Base-by-base conservation (phyloP, 2,888 invertebrate genomes). In the Mystacides longicornis region DNA sequence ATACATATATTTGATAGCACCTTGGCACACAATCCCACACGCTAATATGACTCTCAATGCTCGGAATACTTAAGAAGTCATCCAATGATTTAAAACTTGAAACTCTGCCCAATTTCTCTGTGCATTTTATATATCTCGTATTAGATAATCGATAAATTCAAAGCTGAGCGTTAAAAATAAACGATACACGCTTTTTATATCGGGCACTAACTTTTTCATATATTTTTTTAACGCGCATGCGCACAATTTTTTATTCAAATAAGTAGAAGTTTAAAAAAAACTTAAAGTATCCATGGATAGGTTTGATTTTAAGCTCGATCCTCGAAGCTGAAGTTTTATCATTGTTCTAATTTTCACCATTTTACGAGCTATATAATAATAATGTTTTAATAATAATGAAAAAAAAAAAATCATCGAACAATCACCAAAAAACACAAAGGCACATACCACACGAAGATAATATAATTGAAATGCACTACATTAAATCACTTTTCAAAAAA, bases 121-220 rank as follows among this genome's bases (percentile, higher is more conserved):
- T 19, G 20, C 4, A n/a, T 46, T 11, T 46, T 46, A 4, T 21
- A 14, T 20, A 9, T 46, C 46, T 37, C 16, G 51, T 21, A 51
- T 51, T 51, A 51, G 51, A 45, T 51, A 51, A 51, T 23, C 51
- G 22, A 23, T 45, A 23, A 23, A 19, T 22, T 51, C 45, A 42
- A 37, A 37, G 16, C 14, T 14, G n/a, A n/a, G n/a, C n/a, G n/a
- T n/a, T n/a, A n/a, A n/a, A n/a, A n/a, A n/a, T n/a, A n/a, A n/a
- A n/a, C n/a, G n/a, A n/a, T n/a, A n/a, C n/a, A n/a, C n/a, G n/a
- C n/a, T n/a, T n/a, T n/a, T n/a, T n/a, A n/a, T n/a, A n/a, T n/a
- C n/a, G n/a, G n/a, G n/a, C n/a, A n/a, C n/a, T n/a, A n/a, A n/a
- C n/a, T n/a, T n/a, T n/a, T n/a, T n/a, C n/a, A n/a, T n/a, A n/a